Evolutionary conservation across 2,797 vertebrate genomes (phyloP).

Genomic region (Sebastes steindachneri): DNA sequence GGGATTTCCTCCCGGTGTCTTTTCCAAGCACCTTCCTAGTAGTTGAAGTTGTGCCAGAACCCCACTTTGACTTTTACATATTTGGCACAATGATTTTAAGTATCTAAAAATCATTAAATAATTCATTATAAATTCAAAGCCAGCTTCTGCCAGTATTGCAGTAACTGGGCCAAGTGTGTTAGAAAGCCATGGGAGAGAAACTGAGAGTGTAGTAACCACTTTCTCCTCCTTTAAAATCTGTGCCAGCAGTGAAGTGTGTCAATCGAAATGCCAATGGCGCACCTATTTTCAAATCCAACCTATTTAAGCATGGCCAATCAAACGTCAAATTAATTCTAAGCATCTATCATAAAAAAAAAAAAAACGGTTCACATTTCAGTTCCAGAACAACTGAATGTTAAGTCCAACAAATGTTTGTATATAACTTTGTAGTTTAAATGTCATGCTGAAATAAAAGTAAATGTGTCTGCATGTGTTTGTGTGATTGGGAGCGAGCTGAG

Average conservation of each 20-base stretch:
- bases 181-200: conserved; percentile 23
- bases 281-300: conserved; percentile 13
- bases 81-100: neutral
- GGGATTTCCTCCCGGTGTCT: neutral
- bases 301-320: conserved; percentile 30
- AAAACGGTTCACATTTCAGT: neutral
- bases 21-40: neutral
- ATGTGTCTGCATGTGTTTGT: neutral
- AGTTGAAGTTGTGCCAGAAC: neutral
- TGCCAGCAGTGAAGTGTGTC: conserved; percentile 58
- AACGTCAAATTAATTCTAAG: neutral
- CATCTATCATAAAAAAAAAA: neutral
- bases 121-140: conserved; percentile 25
- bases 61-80: neutral
- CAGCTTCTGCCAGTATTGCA: conserved; percentile 14
- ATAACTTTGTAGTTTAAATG: neutral
- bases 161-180: conserved; percentile 53
- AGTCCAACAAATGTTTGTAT: neutral
- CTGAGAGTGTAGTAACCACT: conserved; percentile 29
- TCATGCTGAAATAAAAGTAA: neutral
- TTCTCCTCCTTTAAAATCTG: conserved; percentile 60
- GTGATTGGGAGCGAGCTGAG: neutral
- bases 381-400: neutral
- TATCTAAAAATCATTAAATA: conserved; percentile 19
- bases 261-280: conserved; percentile 20